phyloP scores from a whole-genome alignment of 2,113 vertebrate genomes.

The Eira barbara region DNA sequence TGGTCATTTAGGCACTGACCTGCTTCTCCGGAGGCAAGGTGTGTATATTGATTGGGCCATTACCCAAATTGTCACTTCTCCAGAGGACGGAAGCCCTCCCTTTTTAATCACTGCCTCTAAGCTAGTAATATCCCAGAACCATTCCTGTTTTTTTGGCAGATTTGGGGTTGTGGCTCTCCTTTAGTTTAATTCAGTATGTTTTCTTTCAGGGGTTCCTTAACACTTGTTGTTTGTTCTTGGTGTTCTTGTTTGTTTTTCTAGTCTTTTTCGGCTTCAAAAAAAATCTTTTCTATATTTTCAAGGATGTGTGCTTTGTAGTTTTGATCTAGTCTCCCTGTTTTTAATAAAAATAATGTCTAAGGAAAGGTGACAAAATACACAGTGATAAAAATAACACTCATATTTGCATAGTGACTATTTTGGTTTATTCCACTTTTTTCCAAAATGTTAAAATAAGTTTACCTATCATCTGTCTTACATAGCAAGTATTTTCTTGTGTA shows the following conservation, averaged over 20 bases:
- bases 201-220: not conserved
- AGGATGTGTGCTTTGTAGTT: not conserved
- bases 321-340: not conserved
- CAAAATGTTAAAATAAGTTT: not conserved
- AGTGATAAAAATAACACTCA: constrained; percentile 24
- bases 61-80: not conserved
- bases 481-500: not conserved
- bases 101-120: not conserved
- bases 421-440: not conserved
- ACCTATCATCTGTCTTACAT: not conserved
- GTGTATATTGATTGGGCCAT: not conserved
- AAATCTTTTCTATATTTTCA: not conserved
- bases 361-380: constrained; percentile 6
- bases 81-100: not conserved
- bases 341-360: constrained; percentile 23
- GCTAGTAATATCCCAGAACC: not conserved
- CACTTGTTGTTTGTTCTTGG: not conserved
- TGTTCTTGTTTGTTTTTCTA: not conserved
- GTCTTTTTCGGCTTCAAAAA: not conserved
- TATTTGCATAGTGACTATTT: constrained; percentile 9
- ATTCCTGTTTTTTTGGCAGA: not conserved
- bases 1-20: not conserved
- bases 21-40: not conserved
- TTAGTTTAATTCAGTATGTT: not conserved
- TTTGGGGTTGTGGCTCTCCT: not conserved